phyloP scores from a whole-genome alignment of 1,140 invertebrate species.

The Paramacrobiotus metropolitanus region DNA sequence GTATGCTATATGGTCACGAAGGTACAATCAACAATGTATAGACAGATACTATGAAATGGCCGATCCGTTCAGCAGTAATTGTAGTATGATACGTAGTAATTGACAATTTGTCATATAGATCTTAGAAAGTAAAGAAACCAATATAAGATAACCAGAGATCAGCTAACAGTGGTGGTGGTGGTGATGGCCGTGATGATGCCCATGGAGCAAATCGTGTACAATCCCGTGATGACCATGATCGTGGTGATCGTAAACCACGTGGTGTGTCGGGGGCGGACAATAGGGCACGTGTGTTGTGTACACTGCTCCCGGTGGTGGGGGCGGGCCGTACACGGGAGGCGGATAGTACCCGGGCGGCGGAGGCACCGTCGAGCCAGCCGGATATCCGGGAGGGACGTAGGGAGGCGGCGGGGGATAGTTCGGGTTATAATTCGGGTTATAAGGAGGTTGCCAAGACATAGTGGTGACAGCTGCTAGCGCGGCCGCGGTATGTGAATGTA shows the following conservation, averaged over 20 bases:
- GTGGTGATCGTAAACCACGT: background rate
- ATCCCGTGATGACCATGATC: background rate
- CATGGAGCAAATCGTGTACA: background rate
- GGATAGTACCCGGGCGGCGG: background rate
- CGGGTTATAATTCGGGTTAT: background rate
- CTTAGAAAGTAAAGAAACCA: too few relatives aligned
- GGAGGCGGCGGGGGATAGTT: background rate
- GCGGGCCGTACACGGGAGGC: background rate
- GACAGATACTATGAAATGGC: too few relatives aligned
- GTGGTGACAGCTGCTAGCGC: too few relatives aligned
- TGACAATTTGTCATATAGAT: too few relatives aligned
- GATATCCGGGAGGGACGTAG: background rate
- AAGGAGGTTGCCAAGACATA: background rate
- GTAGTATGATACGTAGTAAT: too few relatives aligned
- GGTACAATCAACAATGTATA: too few relatives aligned
- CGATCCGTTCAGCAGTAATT: too few relatives aligned
- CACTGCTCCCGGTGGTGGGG: background rate
- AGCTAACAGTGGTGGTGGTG: background rate
- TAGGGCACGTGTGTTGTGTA: background rate
- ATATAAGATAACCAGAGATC: too few relatives aligned
- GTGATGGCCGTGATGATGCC: background rate
- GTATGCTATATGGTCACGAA: too few relatives aligned
- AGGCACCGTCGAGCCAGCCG: background rate
- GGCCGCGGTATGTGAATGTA: too few relatives aligned
- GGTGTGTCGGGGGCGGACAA: background rate